Conservation (phyloP, 1,140 invertebrate species). For the Drosophila sechellia region DNA sequence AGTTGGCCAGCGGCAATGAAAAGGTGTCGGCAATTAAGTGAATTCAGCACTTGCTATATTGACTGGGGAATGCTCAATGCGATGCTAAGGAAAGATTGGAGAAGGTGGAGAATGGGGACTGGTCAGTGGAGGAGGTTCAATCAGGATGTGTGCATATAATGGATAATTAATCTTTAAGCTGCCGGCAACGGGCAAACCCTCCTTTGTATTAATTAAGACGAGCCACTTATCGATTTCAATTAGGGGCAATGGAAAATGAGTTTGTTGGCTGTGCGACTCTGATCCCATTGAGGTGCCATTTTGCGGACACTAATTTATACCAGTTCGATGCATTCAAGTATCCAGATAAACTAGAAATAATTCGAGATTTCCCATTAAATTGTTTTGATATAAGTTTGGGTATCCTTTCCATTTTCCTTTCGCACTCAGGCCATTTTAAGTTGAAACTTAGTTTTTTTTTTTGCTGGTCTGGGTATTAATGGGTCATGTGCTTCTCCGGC, state of each 20-base stretch:
- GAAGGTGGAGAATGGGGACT: neutral
- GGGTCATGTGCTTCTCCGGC: slow-evolving; percentile 21
- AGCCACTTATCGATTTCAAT: slow-evolving; percentile 23
- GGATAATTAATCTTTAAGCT: slow-evolving; percentile 70
- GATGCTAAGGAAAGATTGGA: slow-evolving; percentile 4
- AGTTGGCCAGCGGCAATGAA: slow-evolving; percentile 55
- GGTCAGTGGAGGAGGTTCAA: slow-evolving; percentile 4
- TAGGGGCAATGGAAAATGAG: neutral
- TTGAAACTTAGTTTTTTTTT: neutral
- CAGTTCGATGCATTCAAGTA: neutral
- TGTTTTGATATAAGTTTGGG: no score
- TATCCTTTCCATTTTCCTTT: neutral
- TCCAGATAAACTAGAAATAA: no score
- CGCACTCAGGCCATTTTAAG: neutral
- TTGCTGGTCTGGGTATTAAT: slow-evolving; percentile 6
- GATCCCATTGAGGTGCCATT: neutral
- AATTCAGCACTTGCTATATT: slow-evolving; percentile 65
- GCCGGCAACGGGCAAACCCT: neutral
- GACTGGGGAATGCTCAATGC: slow-evolving; percentile 28
- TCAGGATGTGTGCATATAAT: slow-evolving; percentile 32
- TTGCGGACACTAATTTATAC: slow-evolving; percentile 1
- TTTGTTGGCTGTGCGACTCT: neutral
- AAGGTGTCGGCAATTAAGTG: slow-evolving; percentile 71
- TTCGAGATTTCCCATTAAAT: no score
- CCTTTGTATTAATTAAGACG: slow-evolving; percentile 61